Evolutionary conservation across 2,113 vertebrate genomes (phyloP), one percentile per base, ranked within the genome.

Genomic region (Oryzias celebensis): DNA sequence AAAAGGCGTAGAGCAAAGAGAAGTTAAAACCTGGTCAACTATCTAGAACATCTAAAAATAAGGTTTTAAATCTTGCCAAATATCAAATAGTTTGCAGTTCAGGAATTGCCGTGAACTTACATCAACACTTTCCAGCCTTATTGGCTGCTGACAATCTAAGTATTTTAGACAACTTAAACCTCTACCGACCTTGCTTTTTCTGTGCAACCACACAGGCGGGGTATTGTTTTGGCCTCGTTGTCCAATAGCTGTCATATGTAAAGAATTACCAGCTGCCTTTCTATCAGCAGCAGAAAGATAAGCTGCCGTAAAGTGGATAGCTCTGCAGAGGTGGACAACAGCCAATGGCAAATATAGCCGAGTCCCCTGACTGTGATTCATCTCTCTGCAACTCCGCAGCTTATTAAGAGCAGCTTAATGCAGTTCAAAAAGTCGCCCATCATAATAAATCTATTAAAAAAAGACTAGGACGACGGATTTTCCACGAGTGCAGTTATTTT

Each of bases 331-430:
- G 64, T 78, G 77, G 75, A 68, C 36, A 44, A 24, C 57, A 16
- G 61, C 75, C 73, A 81, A 41, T 48, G 61, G 77, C 59, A 80
- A 78, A 87, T 81, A 85, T 78, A 87, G 65, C 78, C 12, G 43
- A 65, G 57, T 62, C 48, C 53, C 57, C 60, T 69, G 62, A 68
- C 73, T 65, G 45, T 68, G 73, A 75, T 59, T 76, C 65, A 79
- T 80, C 53, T 47, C 63, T 50, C 55, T 49, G 60, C 44, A 58
- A 60, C 60, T 71, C 62, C 28, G 31, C 55, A 73, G 59, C 26
- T 58, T 78, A 78, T 77, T 65, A 72, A 75, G 48, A 60, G 42
- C 26, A 52, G 62, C 54, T 82, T 62, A 68, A 64, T 36, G 58
- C 49, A 23, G 18, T 26, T 70, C 18, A 61, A 36, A 55, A 24